A percentile compares a stretch with the other conserved stretches of the same genome.
phyloP scores from a whole-genome alignment of 1,140 invertebrate species.

The Drosophila ercepeae region DNA sequence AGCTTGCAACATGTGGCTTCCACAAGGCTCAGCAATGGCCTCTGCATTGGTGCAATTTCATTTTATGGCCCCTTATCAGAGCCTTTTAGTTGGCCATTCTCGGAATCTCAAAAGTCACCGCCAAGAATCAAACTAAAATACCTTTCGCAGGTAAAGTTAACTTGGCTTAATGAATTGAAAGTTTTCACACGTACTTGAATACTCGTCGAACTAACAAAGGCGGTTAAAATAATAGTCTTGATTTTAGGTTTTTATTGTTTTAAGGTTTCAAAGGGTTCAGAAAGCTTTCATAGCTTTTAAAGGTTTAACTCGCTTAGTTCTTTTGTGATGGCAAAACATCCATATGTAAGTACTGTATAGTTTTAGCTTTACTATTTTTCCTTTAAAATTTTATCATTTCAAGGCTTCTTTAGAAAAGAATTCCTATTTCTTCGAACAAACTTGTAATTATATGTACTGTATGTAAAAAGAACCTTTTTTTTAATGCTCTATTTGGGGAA shows the following conservation, averaged over 20 bases:
- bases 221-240: not conserved
- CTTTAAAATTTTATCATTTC: no score
- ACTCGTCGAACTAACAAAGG: not conserved
- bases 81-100: slow-evolving; percentile 3
- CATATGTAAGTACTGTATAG: no score
- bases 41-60: slow-evolving; percentile 36
- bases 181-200: slow-evolving; percentile 38
- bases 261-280: no score
- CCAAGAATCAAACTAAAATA: slow-evolving; percentile 5
- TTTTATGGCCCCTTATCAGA: slow-evolving; percentile 39
- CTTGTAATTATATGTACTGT: no score
- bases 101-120: slow-evolving; percentile 14
- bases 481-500: slow-evolving; percentile 35
- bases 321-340: no score
- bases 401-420: no score
- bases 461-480: not conserved
- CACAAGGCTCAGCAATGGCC: slow-evolving; percentile 12
- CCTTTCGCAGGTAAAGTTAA: not conserved
- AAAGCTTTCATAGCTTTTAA: not conserved
- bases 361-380: no score
- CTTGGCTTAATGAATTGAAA: slow-evolving; percentile 36
- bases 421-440: no score
- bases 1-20: slow-evolving; percentile 41
- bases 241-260: no score
- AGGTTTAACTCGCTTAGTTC: no score